A percentile compares a stretch with the other conserved stretches of the same genome.
phyloP scores from a whole-genome alignment of 2,797 vertebrate species.

The Pampus argenteus region DNA sequence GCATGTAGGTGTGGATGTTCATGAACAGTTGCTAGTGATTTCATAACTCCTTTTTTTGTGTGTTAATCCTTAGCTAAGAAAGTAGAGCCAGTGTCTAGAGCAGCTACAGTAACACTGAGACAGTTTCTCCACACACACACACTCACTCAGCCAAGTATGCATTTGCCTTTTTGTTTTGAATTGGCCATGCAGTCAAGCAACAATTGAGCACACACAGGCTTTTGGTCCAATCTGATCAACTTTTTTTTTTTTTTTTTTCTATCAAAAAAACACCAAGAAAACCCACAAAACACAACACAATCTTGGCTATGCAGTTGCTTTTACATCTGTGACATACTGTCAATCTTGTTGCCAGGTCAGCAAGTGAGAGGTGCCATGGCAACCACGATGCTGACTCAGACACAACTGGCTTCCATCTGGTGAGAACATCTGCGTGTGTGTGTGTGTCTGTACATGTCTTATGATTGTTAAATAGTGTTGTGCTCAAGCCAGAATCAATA shows the following conservation, averaged over 20 bases:
- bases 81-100: conserved; percentile 9
- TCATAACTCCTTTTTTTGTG: conserved; percentile 39
- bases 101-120: conserved; percentile 31
- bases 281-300: no score
- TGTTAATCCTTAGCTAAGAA: conserved; percentile 41
- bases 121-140: conserved; percentile 48
- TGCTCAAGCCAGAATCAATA: not conserved
- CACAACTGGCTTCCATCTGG: conserved; percentile 98
- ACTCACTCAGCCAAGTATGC: conserved; percentile 22
- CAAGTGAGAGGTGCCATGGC: conserved; percentile 95
- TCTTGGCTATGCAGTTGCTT: no score
- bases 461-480: not conserved
- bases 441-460: conserved; percentile 6
- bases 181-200: conserved; percentile 20
- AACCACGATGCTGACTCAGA: conserved; percentile 94
- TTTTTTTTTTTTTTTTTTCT: no score
- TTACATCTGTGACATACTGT: conserved; percentile 37
- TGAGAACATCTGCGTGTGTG: conserved; percentile 78
- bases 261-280: no score
- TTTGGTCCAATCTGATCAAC: no score
- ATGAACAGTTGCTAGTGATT: conserved; percentile 34
- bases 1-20: conserved; percentile 56
- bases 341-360: conserved; percentile 85
- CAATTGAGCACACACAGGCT: not conserved
- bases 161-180: conserved; percentile 35